Evolutionary conservation across 2,113 vertebrate species (phyloP).

Genomic region (Gallinago paraguaiae): DNA sequence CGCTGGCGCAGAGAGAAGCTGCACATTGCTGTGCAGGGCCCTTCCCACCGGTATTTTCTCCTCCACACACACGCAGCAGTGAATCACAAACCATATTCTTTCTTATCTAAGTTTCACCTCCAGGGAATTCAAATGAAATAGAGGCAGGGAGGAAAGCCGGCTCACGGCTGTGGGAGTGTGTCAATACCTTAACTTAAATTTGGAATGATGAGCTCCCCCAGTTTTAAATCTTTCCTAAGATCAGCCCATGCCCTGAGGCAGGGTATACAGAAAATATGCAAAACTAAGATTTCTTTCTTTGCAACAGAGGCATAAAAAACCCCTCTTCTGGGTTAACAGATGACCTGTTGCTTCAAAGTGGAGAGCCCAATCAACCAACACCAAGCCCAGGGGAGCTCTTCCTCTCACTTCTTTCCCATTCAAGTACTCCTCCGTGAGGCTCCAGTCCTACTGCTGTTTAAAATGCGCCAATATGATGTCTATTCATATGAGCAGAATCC

Average conservation of each 20-base stretch:
- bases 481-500: background rate
- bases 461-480: background rate
- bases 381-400: background rate
- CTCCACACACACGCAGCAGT: background rate
- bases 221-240: background rate
- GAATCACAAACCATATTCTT: constrained; percentile 32
- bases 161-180: background rate
- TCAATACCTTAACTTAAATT: background rate
- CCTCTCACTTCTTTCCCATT: background rate
- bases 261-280: background rate
- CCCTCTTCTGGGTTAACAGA: background rate
- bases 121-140: constrained; percentile 18
- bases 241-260: background rate
- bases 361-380: background rate
- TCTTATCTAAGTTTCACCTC: background rate
- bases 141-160: background rate
- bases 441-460: background rate
- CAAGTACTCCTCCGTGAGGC: background rate
- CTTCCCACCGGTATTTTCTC: background rate
- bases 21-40: background rate
- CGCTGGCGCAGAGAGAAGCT: background rate
- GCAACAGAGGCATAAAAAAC: background rate
- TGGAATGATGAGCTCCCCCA: background rate
- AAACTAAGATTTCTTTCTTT: background rate
- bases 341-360: background rate